Evolutionary conservation across 2,888 invertebrate species (phyloP).

Genomic region (Schizotus pectinicornis): DNA sequence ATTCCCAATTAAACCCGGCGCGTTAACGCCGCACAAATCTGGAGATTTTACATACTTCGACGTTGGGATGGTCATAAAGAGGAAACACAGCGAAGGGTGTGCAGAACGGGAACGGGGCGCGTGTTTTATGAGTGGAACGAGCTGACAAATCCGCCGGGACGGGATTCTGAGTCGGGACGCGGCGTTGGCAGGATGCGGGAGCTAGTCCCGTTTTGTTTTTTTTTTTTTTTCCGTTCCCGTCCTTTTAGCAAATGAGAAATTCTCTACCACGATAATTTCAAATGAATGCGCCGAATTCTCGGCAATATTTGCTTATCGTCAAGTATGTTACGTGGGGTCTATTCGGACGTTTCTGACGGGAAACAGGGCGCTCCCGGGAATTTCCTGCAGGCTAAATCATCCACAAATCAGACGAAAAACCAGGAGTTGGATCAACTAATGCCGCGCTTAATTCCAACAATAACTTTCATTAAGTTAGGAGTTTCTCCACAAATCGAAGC

Average conservation of each 20-base stretch:
- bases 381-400: too few species aligned
- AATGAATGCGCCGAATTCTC: too few species aligned
- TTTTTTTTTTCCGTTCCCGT: not conserved
- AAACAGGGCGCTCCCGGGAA: too few species aligned
- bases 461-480: too few species aligned
- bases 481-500: too few species aligned
- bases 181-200: constrained; percentile 4
- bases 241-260: not conserved
- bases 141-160: constrained; percentile 24
- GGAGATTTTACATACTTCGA: constrained; percentile 10
- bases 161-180: constrained; percentile 14
- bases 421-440: too few species aligned
- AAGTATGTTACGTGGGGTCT: too few species aligned
- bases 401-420: too few species aligned
- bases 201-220: not conserved
- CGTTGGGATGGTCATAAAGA: constrained; percentile 13
- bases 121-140: constrained; percentile 20
- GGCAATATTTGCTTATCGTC: too few species aligned
- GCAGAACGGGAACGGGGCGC: constrained; percentile 11
- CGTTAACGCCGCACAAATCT: not conserved
- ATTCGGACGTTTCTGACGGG: too few species aligned
- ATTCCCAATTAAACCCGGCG: not conserved
- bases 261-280: too few species aligned
- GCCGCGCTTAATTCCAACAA: too few species aligned
- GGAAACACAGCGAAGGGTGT: constrained; percentile 6